Evolutionary conservation across 2,888 invertebrate species (phyloP), one percentile per base, ranked within the genome.

Genomic region (Scrobipalpa costella): DNA sequence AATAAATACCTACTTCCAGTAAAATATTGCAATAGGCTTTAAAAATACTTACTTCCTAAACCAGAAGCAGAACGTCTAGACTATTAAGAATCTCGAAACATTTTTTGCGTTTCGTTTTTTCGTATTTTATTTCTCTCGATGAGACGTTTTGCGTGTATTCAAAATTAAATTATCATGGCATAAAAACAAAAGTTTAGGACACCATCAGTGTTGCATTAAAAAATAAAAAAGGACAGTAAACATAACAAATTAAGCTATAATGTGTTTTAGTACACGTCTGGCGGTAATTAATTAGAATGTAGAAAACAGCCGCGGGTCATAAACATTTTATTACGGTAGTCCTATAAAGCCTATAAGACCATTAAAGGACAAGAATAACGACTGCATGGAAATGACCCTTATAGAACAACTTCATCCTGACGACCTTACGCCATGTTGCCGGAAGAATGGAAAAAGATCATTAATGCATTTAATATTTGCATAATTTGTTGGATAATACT

Each of bases 241-340:
- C 13, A 2, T 47, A 17, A 17, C 47, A 19, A 19, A 49, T 17
- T 49, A 19, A 49, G 17, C 49, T 5, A 49, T 9, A 49, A 49
- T 6, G 19, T 9, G 49, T 49, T 49, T 49, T 19, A 49, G 17
- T 19, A 49, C 17, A 19, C 11, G 9, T 49, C 19, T 44, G n/a
- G 44, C 44, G 15, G 44, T 44, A 44, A 44, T 44, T 49, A 19
- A 49, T 49, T 49, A 19, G 49, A 19, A 49, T 49, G 49, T 49
- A 49, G 19, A 19, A 49, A 49, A 49, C 49, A 17, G 49, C 19
- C 19, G 19, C 49, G 9, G 7, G 15, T 2, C 49, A 49, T 49
- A 49, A 49, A 49, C 11, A 19, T 49, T 49, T 49, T 49, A 49
- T 21, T 17, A n/a, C 49, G 19, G 49, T 19, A 8, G 19, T 49